A percentile compares a stretch with the other conserved stretches of the same genome.
These are phyloP conservation scores for Squalus acanthias DNA, from an alignment of 2,797 vertebrate genomes.

Conservation along the genomic window DNA sequence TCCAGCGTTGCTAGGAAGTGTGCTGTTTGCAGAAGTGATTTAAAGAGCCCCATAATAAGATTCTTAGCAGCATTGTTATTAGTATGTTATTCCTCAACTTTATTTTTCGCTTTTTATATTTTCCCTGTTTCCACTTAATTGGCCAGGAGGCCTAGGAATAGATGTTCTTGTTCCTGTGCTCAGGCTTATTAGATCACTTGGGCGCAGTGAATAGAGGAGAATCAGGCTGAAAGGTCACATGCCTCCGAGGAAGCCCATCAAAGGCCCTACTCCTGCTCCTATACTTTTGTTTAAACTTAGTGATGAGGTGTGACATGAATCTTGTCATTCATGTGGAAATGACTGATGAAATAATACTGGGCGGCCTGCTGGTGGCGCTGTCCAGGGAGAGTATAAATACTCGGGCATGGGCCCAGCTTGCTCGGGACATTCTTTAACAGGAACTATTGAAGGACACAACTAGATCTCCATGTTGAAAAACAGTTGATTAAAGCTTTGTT, in stretches of 20 bases:
- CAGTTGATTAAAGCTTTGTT: no score
- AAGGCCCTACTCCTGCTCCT: not conserved
- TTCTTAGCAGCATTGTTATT: not conserved
- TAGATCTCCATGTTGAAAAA: no score
- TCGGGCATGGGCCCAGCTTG: no score
- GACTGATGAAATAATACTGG: no score
- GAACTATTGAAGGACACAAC: no score
- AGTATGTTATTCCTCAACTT: not conserved
- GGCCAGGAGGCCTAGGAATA: not conserved
- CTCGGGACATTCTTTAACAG: no score
- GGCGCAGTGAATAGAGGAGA: no score
- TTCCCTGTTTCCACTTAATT: not conserved
- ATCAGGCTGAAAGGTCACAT: not conserved
- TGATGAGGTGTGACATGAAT: no score
- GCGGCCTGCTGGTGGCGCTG: no score
- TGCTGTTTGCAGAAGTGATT: not conserved
- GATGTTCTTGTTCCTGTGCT: not conserved
- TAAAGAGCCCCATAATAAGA: not conserved
- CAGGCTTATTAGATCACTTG: not conserved
- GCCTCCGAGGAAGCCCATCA: not conserved
- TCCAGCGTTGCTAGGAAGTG: not conserved
- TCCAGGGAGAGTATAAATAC: no score
- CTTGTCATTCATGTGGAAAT: no score
- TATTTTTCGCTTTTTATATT: not conserved
- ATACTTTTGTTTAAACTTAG: not conserved